Evolutionary conservation across 2,888 invertebrate species (phyloP), one percentile per base, ranked within the genome.

Genomic region (Adineta ricciae): DNA sequence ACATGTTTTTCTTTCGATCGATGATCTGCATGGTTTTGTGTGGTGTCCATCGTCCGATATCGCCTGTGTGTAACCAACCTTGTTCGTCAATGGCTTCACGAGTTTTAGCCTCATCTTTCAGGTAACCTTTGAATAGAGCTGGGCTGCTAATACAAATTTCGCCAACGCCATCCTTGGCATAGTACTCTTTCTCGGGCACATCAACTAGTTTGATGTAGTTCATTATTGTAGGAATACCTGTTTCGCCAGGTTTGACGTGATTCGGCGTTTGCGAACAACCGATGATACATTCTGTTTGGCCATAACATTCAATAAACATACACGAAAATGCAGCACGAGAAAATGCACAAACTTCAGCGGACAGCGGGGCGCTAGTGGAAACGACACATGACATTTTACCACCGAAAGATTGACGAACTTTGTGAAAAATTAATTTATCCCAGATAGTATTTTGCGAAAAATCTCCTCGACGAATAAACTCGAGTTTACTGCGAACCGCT

Each of bases 221-320:
- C 91, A 96, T 96, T 88, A 96, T 94, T 86, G 97, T 94, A 86
- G 98, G 97, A 88, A 97, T 96, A 85, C 98, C 98, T 86, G 98
- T 97, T 90, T 97, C 96, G 83, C 92, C 92, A 88, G 87, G 87
- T 41, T 86, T 86, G 50, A 87, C 86, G 86, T 88, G 88, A n/a
- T 54, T 4, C 24, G 36, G 24, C 49, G 41, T 64, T 24, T 56
- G 38, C 21, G 85, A 16, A 83, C 41, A 83, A 64, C 54, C 32
- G 41, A 64, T 32, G 4, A 89, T 88, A 56, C 89, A 89, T 86
- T 91, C 91, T 24, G 91, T 91, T 87, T 91, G 91, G 2, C 91
- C 91, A 87, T 90, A 90, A 14, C 89, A 90, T 87, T 90, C 90
- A 73, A 89, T 87, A 87, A 89, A 89, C 14, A 88, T 88, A 86